Conservation (phyloP, 2,113 vertebrate species). For the Paracanthobrama guichenoti region DNA sequence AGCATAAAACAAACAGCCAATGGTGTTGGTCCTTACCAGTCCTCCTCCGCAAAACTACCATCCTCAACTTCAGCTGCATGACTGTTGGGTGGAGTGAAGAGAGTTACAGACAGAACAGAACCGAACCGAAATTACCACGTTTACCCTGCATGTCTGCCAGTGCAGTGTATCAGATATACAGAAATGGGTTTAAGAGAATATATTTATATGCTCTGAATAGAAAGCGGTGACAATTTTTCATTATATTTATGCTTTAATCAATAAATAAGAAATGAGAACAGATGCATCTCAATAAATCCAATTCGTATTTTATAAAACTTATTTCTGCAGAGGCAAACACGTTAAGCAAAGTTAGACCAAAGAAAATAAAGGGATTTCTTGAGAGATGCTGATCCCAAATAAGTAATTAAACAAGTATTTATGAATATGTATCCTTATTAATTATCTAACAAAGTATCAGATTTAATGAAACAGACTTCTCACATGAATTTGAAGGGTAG, state of each 20-base stretch:
- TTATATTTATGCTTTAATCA: not conserved
- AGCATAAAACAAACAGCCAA: constrained; percentile 58
- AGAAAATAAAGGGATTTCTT: not conserved
- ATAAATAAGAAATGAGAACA: not conserved
- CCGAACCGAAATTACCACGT: not conserved
- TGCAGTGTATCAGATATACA: not conserved
- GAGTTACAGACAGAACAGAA: constrained; percentile 57
- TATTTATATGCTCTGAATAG: not conserved
- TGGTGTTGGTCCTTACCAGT: constrained; percentile 84
- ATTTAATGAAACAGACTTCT: not conserved
- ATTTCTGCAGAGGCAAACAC: constrained; percentile 11
- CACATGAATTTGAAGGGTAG: not conserved
- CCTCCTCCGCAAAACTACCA: constrained; percentile 88
- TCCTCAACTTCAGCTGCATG: constrained; percentile 92
- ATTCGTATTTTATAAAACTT: not conserved
- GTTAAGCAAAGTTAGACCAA: not conserved
- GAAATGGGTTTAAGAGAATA: not conserved
- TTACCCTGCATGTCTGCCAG: constrained; percentile 4
- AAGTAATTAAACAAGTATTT: not conserved
- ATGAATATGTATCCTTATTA: not conserved
- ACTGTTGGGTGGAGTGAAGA: constrained; percentile 78
- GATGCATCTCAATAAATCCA: not conserved
- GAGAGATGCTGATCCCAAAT: not conserved
- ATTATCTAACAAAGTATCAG: not conserved
- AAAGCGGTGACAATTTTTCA: not conserved